A percentile compares a stretch with the other conserved stretches of the same genome.
These are phyloP conservation scores for Sinodicranocentrus sp. DNA, from an alignment of 2,888 invertebrate species.

Conservation along the genomic window DNA sequence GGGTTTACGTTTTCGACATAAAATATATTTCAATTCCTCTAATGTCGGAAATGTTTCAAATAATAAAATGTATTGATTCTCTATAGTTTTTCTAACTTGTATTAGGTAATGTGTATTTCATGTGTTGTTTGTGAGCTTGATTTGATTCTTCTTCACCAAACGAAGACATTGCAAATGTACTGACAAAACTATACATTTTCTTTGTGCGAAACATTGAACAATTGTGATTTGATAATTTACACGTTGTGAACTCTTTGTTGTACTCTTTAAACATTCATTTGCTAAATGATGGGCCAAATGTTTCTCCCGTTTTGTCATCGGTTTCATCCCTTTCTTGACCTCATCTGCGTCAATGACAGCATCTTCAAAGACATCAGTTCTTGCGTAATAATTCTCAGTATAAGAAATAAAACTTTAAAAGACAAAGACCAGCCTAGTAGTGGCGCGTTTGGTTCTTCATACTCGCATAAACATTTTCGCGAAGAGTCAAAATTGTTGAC, in stretches of 20 bases:
- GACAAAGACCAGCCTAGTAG: constrained; percentile 40
- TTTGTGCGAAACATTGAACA: neutral
- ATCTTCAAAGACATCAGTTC: constrained; percentile 9
- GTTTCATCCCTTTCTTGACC: constrained; percentile 64
- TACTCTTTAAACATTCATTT: too few species aligned
- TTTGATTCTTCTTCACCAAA: constrained; percentile 1
- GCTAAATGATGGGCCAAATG: constrained; percentile 60
- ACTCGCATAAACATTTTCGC: neutral
- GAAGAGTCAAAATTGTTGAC: neutral
- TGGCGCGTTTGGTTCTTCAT: constrained; percentile 44
- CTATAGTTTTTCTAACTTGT: too few species aligned
- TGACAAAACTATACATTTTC: too few species aligned
- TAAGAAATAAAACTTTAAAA: constrained; percentile 8
- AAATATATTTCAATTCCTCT: too few species aligned
- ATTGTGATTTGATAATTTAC: too few species aligned
- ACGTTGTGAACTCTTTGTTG: too few species aligned
- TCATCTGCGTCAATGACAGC: constrained; percentile 30
- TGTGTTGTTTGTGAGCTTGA: too few species aligned
- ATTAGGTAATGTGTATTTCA: too few species aligned
- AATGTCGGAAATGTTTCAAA: too few species aligned
- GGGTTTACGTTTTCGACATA: too few species aligned
- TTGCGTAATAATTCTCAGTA: neutral
- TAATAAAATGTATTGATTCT: too few species aligned
- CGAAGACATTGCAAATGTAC: neutral
- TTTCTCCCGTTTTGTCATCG: constrained; percentile 44